Evolutionary conservation across 2,797 vertebrate species (phyloP), one percentile per base, ranked within the genome.

Genomic region (Pangasius larnaudii): DNA sequence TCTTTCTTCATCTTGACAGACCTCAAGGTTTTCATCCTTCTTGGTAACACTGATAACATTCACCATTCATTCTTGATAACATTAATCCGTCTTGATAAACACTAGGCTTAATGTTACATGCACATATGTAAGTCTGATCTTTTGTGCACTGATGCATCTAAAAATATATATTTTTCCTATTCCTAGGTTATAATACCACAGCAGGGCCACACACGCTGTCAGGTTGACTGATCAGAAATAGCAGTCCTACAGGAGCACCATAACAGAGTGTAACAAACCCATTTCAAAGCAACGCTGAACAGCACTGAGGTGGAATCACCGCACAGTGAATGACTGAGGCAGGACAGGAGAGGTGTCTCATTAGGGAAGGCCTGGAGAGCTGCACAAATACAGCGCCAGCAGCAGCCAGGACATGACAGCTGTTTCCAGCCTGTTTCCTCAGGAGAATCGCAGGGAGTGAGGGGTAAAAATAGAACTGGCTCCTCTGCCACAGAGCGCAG

Each of bases 391-490:
- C 74, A 85, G 42, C 18, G 3, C 14, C 65, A 71, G 63, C 65
- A 81, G 77, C 88, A 81, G 78, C 81, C 79, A 77, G 56, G 61
- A 80, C 86, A 89, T 86, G 90, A 90, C 89, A 84, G 87, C 84
- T 58, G 67, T 89, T 88, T 91, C 86, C 79, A 85, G 83, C 81
- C 88, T 67, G 86, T 10, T 88, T n/a, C 89, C 84, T 16, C 59
- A 67, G 63, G 85, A 88, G 81, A 51, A 16, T 58, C 58, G 1
- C 58, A 88, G 72, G 19, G 42, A 77, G 58, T 27, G 19, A 77
- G 4, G 80, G 16, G 69, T 78, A 88, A 46, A 88, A 86, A 90
- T 89, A 88, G 84, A 86, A 49, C 36, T 56, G 22, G 30, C 22
- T 84, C 19, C 19, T 49, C 18, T 39, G 78, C 65, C 84, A 86